Evolutionary conservation across 2,113 vertebrate species (phyloP).

Genomic region (Tricholaema leucomelas): DNA sequence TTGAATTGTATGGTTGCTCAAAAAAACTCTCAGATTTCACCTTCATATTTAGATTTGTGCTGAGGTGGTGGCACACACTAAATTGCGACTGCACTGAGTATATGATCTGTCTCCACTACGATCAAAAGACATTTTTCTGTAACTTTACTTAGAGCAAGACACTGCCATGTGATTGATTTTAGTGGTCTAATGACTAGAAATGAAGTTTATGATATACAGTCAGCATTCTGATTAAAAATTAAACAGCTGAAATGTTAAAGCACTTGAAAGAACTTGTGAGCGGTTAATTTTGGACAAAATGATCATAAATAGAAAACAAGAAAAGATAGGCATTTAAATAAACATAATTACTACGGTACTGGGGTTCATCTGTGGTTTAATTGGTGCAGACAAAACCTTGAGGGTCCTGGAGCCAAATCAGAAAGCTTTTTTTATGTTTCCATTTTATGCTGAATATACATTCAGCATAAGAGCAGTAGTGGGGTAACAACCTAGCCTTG

Average conservation of each 20-base stretch:
- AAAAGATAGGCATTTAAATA: neutral
- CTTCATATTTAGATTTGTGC: neutral
- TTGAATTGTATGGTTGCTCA: neutral
- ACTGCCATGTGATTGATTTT: neutral
- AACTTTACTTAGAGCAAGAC: neutral
- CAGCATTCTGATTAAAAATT: neutral
- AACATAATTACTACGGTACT: neutral
- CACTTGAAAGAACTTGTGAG: neutral
- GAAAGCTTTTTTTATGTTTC: neutral
- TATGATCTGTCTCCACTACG: neutral
- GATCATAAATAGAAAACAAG: neutral
- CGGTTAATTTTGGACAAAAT: neutral
- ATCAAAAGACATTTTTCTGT: neutral
- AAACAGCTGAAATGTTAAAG: neutral
- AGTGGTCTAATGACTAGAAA: neutral
- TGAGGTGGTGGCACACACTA: neutral
- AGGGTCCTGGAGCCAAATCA: neutral
- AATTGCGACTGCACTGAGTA: neutral
- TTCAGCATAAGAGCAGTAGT: neutral
- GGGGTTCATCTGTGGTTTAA: neutral
- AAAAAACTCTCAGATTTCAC: neutral
- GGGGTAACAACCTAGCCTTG: constrained; percentile 58
- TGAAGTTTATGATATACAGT: neutral
- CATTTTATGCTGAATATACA: neutral
- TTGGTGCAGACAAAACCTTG: neutral